Evolutionary conservation across 2,888 invertebrate species (phyloP).

Genomic region (Miltochrista miniata): DNA sequence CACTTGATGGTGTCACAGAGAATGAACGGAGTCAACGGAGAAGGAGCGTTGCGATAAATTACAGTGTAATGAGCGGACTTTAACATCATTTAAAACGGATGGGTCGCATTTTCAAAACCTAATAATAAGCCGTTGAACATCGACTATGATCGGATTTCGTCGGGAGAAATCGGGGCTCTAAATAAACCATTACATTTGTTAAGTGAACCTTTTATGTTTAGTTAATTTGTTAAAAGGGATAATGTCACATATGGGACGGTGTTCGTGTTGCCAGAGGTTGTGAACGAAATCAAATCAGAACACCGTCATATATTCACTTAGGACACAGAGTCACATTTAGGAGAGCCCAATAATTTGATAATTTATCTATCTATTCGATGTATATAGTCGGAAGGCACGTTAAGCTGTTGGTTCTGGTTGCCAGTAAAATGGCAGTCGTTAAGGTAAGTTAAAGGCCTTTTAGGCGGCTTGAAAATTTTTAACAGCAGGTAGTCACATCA

Average conservation of each 20-base stretch:
- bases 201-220: slow-evolving; percentile 27
- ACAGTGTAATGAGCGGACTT: no score
- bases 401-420: no score
- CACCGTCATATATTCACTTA: background rate
- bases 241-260: slow-evolving; percentile 5
- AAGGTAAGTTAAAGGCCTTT: no score
- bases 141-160: slow-evolving; percentile 17
- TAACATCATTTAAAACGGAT: no score
- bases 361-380: no score
- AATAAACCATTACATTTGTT: slow-evolving; percentile 25
- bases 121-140: slow-evolving; percentile 17
- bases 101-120: background rate
- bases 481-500: no score
- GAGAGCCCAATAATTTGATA: background rate
- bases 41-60: no score
- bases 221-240: slow-evolving; percentile 10
- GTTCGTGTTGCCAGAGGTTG: background rate
- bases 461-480: no score
- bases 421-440: no score
- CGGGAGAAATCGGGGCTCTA: slow-evolving; percentile 16
- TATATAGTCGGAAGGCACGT: no score
- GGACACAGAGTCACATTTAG: background rate
- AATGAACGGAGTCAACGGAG: no score
- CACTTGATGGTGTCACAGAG: no score
- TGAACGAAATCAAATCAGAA: slow-evolving; percentile 3